A percentile compares a stretch with the other conserved stretches of the same genome.
These are phyloP conservation scores for Anodontia alba DNA, from an alignment of 2,888 invertebrate genomes.

Conservation along the genomic window DNA sequence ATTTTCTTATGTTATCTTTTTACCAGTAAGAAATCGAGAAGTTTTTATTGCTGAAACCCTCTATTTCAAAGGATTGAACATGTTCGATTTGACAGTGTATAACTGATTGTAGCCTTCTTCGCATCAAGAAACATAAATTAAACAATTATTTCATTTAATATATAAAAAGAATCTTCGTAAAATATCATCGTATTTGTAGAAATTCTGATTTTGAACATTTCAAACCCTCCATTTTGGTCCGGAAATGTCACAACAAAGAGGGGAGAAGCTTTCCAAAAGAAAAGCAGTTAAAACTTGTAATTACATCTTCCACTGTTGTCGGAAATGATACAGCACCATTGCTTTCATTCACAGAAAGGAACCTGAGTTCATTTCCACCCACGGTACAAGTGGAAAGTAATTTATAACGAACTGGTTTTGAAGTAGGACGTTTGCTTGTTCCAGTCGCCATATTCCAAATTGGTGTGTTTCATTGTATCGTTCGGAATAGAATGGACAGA, in stretches of 20 bases:
- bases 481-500: no score
- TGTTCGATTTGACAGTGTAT: no score
- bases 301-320: constrained; percentile 33
- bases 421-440: background rate
- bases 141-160: background rate
- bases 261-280: background rate
- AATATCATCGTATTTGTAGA: no score
- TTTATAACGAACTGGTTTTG: constrained; percentile 30
- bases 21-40: no score
- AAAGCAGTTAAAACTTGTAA: background rate
- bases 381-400: constrained; percentile 33
- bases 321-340: constrained; percentile 47
- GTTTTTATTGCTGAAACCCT: constrained; percentile 30
- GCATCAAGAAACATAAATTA: no score
- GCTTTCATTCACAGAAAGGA: constrained; percentile 39
- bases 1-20: no score
- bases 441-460: background rate
- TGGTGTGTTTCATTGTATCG: no score
- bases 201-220: no score
- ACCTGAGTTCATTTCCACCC: constrained; percentile 42
- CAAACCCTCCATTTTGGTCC: constrained; percentile 12
- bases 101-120: no score
- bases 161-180: no score
- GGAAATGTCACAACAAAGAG: constrained; percentile 1
- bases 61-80: constrained; percentile 23